Evolutionary conservation across 2,113 vertebrate genomes (phyloP), one percentile per base, ranked within the genome.

Genomic region (Colossoma macropomum): DNA sequence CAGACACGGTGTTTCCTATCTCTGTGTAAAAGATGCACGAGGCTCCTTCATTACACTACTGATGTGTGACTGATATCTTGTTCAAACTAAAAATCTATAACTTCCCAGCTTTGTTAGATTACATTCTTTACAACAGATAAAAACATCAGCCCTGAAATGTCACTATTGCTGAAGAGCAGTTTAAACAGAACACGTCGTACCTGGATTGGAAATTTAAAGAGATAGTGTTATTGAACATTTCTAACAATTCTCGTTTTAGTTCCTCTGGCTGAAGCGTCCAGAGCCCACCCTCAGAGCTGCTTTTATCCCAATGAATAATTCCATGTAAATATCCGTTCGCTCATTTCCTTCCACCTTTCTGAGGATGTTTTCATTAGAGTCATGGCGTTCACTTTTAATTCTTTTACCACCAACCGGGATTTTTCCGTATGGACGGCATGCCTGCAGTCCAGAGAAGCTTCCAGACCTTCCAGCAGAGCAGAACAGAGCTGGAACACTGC

Each of bases 341-440:
- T 84, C 80, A 77, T 90, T 93, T 90, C 83, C 86, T 50, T 84
- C 87, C 83, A 90, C 88, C 77, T 54, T 75, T 23, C 73, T 74
- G 77, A 80, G 79, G 83, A 85, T 87, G 87, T 79, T 89, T 84
- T 84, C 73, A 62, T 86, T 84, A 83, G 11, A 86, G 79, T 56
- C 84, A 70, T 83, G 66, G 72, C 23, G 65, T 81, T 74, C 76
- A 76, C 76, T 86, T 88, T 81, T 84, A 87, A 89, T 77, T 87
- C 65, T n/a, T 84, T 80, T 89, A 88, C 91, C 88, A 89, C 88
- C 91, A 88, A 92, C 88, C 79, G 30, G 27, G 89, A 86, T 91
- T 90, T 69, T 75, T 54, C 68, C 89, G 80, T 85, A 84, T 87
- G 83, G 84, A 86, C 87, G 86, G 85, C 82, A 86, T 82, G 69